Base-by-base conservation (phyloP, 2,797 vertebrate species). In the Macropodus opercularis region DNA sequence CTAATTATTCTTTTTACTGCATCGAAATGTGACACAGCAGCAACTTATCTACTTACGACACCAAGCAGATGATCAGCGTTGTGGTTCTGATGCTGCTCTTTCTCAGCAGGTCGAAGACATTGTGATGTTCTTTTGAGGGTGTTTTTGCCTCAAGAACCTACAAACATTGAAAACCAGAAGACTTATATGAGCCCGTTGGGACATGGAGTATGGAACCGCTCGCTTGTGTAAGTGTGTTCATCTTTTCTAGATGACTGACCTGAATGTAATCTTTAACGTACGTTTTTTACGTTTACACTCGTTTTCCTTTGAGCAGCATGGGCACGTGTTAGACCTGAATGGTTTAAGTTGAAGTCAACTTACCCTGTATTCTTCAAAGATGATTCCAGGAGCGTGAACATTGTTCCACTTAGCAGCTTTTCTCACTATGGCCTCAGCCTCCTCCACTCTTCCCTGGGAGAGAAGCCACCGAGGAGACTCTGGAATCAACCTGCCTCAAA, bases 51-150 rank as follows among this genome's bases (percentile, higher is more conserved):
- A 80, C 95, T 93, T 81, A 97, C 95, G 91, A 92, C 51, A 95
- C 75, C 5, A 95, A 75, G 67, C 92, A 89, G 38, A 92, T 89
- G 83, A 94, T 91, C 38, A 94, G 40, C 0, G 95, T 95, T 72
- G 92, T 81, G n/a, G 62, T 56, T 35, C 93, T 84, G 75, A 95
- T 91, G 38, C 91, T 91, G 40, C 65, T 69, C 4, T 87, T 93
- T 68, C 62, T 93, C 19, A 95, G 1, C 21, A 97, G 88, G 55
- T 95, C 91, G 55, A 93, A 63, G 61, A 93, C 63, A 72, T 44
- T 92, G 74, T 91, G 78, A 0, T 72, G 72, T 39, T 91, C 85
- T 5, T 64, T 59, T 5, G 23, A 2, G 1, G 7, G 3, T 14
- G 41, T 19, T 10, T 77, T 53, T 53, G 23, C 17, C 5, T 56